Base-by-base conservation (phyloP, 1,140 invertebrate species). In the Carcinoscorpius rotundicauda region DNA sequence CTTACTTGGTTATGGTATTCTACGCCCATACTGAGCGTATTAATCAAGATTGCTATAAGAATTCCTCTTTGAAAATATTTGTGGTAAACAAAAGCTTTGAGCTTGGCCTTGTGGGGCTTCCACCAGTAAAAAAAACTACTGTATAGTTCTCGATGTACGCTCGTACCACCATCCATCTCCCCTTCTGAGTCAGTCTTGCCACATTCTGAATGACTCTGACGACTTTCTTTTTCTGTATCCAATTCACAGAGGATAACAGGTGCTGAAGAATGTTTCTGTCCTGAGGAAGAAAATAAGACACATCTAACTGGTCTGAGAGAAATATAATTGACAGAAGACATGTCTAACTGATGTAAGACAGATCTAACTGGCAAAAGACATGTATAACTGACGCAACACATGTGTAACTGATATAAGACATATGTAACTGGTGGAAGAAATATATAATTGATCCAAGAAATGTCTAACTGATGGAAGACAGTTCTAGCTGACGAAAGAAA, bases 1-100 rank as follows among this genome's bases (percentile, higher is more conserved):
- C 29, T 29, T 52, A 68, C 67, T 58, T 68, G 67, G 75, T 98
- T 88, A 75, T 99, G 97, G 76, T 98, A 96, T 76, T 99, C 97
- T 67, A 99, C 94, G 52, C 97, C 97, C 97, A 99, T 99, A 71
- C 92, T 97, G 48, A 99, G 81, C 0, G 97, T 99, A 78, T 99
- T 99, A 70, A 99, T 91, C 29, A 99, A 81, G 75, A 99, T 99
- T 10, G 96, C 94, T 11, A 95, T 73, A 10, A 99, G 81, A 67
- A 99, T 99, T 49, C 88, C 93, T 77, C 97, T 88, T 76, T 97
- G 94, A 79, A 99, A 99, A 73, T 72, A 73, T 29, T 69, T 67
- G 63, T 73, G 72, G 56, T 73, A 67, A 10, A 73, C 72, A 8
- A 73, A 8, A 57, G 61, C 57, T 52, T 72, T 65, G 9, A 73